These are phyloP conservation scores for Aviceda subcristata DNA, from an alignment of 2,113 vertebrate genomes.

Conservation along the genomic window DNA sequence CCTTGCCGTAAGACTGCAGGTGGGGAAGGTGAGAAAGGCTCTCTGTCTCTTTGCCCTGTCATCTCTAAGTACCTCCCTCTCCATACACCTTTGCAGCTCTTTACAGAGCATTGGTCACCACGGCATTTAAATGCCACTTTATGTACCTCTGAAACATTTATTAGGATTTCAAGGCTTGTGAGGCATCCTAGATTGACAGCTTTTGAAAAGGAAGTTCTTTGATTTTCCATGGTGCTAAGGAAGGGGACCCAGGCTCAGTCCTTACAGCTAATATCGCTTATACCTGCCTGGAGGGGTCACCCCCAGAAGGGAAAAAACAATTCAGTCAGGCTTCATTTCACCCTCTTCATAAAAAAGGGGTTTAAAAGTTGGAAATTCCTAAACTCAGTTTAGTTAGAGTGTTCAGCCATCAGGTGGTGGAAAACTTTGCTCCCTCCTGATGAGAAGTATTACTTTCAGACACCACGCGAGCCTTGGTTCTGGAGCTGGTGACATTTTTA, in stretches of 20 bases:
- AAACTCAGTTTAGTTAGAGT: neutral
- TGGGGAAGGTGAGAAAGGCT: neutral
- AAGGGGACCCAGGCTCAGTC: neutral
- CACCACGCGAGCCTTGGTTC: neutral
- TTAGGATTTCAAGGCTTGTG: neutral
- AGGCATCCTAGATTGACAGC: neutral
- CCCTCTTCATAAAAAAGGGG: neutral
- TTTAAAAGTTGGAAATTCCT: neutral
- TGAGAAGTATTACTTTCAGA: neutral
- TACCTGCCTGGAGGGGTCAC: neutral
- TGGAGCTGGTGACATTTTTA: slow-evolving; percentile 34
- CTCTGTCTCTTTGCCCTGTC: neutral
- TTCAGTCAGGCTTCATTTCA: neutral
- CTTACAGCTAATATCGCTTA: neutral
- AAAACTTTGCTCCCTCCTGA: neutral
- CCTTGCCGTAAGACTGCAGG: neutral
- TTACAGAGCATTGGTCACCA: neutral
- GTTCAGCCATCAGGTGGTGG: neutral
- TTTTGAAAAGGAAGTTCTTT: neutral
- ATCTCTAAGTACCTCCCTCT: neutral
- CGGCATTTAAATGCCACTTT: neutral
- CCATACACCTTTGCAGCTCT: neutral
- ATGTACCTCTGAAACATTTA: neutral
- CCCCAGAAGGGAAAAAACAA: neutral
- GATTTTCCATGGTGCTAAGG: neutral